Base-by-base conservation (phyloP, 1,140 invertebrate genomes). In the Drosophila ficusphila region DNA sequence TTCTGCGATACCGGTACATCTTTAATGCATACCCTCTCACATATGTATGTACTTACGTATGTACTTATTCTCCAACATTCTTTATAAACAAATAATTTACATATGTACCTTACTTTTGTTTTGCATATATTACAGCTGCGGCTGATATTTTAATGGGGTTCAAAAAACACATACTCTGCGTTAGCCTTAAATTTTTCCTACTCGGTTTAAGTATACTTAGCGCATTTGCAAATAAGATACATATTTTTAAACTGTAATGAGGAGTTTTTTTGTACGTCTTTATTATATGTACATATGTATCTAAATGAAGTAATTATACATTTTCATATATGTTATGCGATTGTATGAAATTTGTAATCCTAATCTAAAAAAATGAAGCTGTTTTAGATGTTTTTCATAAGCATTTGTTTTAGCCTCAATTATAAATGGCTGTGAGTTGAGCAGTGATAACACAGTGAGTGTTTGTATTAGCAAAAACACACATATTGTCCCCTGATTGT, bases 1-100 rank as follows among this genome's bases (percentile, higher is more conserved):
- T 57, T 44, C 19, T 14, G 14, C 38, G n/a, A 48, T 62, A 65
- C 41, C 61, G 61, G 57, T 65, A 65, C 41, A 56, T 56, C 12
- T 25, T 52, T 11, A 7, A 34, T 25, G 14, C 29, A 33, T 34
- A 12, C 9, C 19, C n/a, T 6, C 7, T 18, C n/a, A 23, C n/a
- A 56, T 46, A 48, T 8, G 0, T 34, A 34, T 9, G 12, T 25
- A 18, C 11, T 5, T 18, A 25, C 8, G 1, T n/a, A 38, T 31
- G 9, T 36, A 41, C 25, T 0, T 36, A 29, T 29, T 14, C 44
- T 18, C 0, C 11, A n/a, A 27, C 14, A 53, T 39, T 53, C 34
- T 18, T 39, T 11, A 23, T 12, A 33, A 42, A 31, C 52, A 33
- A 54, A 16, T 11, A 12, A 39, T 36, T 51, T 51, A 21, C 34